Evolutionary conservation across 2,888 invertebrate species (phyloP), one percentile per base, ranked within the genome.

Genomic region (Eristalis arbustorum): DNA sequence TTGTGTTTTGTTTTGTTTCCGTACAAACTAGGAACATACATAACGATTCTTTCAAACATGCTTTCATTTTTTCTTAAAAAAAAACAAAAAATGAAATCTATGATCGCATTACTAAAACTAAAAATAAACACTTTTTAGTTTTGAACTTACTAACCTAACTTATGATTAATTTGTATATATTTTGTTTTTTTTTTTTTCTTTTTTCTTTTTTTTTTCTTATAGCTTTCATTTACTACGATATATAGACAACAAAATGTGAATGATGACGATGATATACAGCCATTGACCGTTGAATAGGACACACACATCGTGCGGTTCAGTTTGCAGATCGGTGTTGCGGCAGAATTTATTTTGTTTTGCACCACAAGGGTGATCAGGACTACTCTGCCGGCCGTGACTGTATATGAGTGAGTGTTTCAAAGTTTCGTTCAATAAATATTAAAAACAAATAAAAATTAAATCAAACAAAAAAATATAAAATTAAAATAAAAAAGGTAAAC

Each of bases 1-100:
- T 31, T 10, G 4, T 31, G 31, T 31, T 31, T 31, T 31, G 66
- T 71, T 72, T 67, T 59, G 23, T 71, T 13, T 81, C 37, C 72
- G 37, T 85, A 82, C 64, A 69, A 85, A 82, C 77, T 85, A 82
- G 85, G 85, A 85, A 85, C 85, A 78, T 66, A 85, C 40, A 67
- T 73, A 77, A 74, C 31, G 68, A 73, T 80, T 68, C 64, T 74
- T 73, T 68, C 78, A 69, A 79, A 79, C 61, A 79, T 40, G 59
- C 56, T 80, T 80, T 68, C 56, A 77, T 73, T 68, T 61, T 62
- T 40, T 71, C 28, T 23, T 49, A 6, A 61, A 31, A 23, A 57
- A 59, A 59, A 31, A 69, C 22, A 49, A 66, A 75, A 61, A 81
- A 63, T 62, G 62, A 74, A 74, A 42, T 67, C 22, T 11, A 73